Conservation (phyloP, 2,113 vertebrate species). For the Excalfactoria chinensis region DNA sequence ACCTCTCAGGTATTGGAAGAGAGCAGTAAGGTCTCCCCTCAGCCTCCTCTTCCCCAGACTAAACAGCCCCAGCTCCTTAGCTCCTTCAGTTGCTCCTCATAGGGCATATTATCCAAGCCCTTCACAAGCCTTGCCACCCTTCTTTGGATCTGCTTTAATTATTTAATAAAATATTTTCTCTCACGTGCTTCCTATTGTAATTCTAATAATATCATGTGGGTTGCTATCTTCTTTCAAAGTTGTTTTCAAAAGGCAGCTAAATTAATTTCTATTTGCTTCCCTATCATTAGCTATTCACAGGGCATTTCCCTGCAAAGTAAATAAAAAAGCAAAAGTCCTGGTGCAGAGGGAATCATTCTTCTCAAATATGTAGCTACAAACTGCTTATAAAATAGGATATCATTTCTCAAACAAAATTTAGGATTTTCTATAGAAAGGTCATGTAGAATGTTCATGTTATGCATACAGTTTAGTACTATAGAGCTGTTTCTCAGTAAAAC, state of each 20-base stretch:
- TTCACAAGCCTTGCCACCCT: no score
- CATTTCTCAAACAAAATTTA: background rate
- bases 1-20: no score
- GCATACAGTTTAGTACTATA: background rate
- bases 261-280: background rate
- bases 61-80: no score
- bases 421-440: background rate
- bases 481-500: background rate
- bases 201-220: background rate
- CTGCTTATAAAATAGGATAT: background rate
- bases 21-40: no score
- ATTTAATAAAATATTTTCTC: background rate
- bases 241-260: background rate
- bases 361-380: background rate
- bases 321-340: background rate
- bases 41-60: no score
- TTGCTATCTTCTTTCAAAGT: background rate
- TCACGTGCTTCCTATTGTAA: background rate
- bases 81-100: no score
- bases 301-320: background rate
- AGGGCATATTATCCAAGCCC: no score
- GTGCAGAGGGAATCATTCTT: accelerated
- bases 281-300: background rate
- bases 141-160: no score
- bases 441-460: background rate